phyloP scores from a whole-genome alignment of 2,888 invertebrate genomes.

The Cerastoderma edule region DNA sequence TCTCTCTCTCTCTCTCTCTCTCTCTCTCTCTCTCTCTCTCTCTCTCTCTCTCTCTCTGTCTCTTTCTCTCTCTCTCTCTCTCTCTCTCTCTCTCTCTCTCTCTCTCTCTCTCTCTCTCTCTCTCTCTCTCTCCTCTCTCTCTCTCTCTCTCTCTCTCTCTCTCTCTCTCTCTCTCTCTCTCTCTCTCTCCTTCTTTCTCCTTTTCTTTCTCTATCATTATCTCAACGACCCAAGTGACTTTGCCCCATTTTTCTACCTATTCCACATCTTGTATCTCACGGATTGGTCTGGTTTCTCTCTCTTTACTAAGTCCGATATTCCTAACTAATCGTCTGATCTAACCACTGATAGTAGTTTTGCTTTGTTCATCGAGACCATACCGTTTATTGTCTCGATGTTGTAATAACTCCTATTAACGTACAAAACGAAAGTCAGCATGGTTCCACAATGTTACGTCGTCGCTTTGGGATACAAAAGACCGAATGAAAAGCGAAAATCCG shows the following conservation, averaged over 20 bases:
- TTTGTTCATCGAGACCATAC: too few species aligned
- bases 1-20: not conserved
- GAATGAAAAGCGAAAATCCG: too few species aligned
- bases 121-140: not conserved
- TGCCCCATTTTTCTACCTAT: not conserved
- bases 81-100: not conserved
- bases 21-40: not conserved
- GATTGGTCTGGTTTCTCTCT: not conserved
- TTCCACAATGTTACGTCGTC: too few species aligned
- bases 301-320: not conserved
- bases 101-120: not conserved
- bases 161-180: not conserved
- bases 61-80: not conserved
- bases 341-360: too few species aligned
- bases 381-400: too few species aligned
- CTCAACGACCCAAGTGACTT: not conserved
- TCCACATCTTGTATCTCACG: not conserved
- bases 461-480: too few species aligned
- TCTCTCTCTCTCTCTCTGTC: slow-evolving; percentile 6
- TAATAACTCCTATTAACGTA: too few species aligned
- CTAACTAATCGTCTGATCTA: too few species aligned
- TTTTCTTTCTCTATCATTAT: not conserved
- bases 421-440: too few species aligned
- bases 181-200: not conserved
- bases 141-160: not conserved